Conservation (phyloP, 2,888 invertebrate genomes). For the Alitta virens region DNA sequence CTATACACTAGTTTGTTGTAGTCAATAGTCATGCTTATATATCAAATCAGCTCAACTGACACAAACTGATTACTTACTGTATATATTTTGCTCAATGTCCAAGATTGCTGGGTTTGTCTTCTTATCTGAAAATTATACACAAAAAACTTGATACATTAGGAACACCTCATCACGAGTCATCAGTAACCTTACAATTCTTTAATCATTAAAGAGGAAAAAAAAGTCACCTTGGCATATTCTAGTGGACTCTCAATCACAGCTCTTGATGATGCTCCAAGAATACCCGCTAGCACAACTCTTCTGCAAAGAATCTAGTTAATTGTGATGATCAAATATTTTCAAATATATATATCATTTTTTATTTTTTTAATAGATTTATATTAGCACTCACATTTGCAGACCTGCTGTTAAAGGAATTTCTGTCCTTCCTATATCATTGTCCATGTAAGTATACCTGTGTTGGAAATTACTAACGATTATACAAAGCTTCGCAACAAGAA, state of each 20-base stretch:
- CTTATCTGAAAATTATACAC: constrained; percentile 34
- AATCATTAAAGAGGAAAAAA: no score
- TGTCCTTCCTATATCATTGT: constrained; percentile 32
- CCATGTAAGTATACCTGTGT: constrained; percentile 45
- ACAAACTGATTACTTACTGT: constrained; percentile 35
- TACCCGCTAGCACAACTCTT: constrained; percentile 45
- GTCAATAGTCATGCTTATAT: no score
- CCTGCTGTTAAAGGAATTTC: constrained; percentile 42
- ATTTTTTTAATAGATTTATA: no score
- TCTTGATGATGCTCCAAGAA: constrained; percentile 43
- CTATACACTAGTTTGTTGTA: no score
- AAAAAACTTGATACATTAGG: no score
- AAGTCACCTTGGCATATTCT: constrained; percentile 50
- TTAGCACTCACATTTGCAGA: constrained; percentile 40
- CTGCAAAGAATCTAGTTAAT: constrained; percentile 27
- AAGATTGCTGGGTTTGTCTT: constrained; percentile 46
- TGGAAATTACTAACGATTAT: constrained; percentile 12
- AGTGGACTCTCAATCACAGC: constrained; percentile 53
- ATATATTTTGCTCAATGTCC: constrained; percentile 43
- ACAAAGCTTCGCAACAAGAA: neutral
- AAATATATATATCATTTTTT: no score
- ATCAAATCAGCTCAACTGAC: no score
- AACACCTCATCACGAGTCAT: neutral
- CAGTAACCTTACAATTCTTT: neutral
- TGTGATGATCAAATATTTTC: no score